Percentiles rank a stretch among this genome's conserved stretches.
phyloP scores from a whole-genome alignment of 2,113 vertebrate genomes.

The Leptodactylus fuscus region DNA sequence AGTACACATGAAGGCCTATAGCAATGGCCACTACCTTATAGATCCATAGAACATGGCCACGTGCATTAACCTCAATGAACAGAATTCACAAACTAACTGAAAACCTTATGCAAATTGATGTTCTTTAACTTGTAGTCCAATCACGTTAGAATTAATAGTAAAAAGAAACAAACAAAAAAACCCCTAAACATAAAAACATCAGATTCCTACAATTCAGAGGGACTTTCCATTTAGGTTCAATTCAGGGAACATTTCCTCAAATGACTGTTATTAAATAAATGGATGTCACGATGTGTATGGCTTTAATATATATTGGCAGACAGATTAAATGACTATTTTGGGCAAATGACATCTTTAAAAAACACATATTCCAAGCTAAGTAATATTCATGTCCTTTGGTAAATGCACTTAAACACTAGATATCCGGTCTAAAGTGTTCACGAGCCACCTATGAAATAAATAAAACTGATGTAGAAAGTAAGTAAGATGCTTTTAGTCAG shows the following conservation, averaged over 20 bases:
- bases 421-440: neutral
- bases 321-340: constrained; percentile 12
- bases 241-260: neutral
- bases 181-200: neutral
- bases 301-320: neutral
- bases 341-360: neutral
- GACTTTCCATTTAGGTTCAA: neutral
- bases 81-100: neutral
- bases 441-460: neutral
- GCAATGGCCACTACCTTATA: too few species aligned
- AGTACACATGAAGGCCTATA: too few species aligned
- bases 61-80: neutral
- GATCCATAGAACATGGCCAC: too few species aligned
- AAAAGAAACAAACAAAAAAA: neutral
- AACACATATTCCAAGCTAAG: constrained; percentile 53
- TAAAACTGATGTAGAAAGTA: constrained; percentile 2
- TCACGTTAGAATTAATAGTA: too few species aligned
- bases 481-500: constrained; percentile 35
- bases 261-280: neutral
- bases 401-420: neutral
- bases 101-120: too few species aligned
- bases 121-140: too few species aligned
- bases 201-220: too few species aligned
- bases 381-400: constrained; percentile 16
- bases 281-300: neutral